Evolutionary conservation across 2,888 invertebrate species (phyloP), one percentile per base, ranked within the genome.

Genomic region (Acronicta leporina): DNA sequence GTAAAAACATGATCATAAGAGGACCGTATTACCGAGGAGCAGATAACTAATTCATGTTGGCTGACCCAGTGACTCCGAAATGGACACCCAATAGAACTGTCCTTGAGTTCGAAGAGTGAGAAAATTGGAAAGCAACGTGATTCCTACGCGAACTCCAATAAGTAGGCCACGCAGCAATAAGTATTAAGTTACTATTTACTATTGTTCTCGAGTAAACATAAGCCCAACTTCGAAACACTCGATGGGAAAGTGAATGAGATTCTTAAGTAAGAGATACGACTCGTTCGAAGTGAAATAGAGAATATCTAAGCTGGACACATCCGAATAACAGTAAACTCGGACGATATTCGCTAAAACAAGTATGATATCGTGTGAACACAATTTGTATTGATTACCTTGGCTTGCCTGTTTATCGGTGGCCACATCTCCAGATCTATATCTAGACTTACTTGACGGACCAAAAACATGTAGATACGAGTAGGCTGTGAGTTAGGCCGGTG

Each of bases 401-500:
- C 63, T 73, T 63, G 65, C 61, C 61, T 64, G 68, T 68, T 68
- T 68, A 74, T 74, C 72, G 66, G 67, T 74, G 73, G 75, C 82
- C 75, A 80, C 82, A 81, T 83, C 86, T 82, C 81, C 80, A 80
- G 81, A 75, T 82, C 83, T 87, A 87, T 75, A 87, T 85, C 88
- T 87, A 88, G 70, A 90, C 92, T 90, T 90, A 91, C 90, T 88
- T 85, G 87, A 78, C 77, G 82, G 83, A 84, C 84, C 81, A 79
- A 82, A 85, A 85, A 77, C 80, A 75, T 82, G 71, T 86, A 87
- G 81, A 83, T 86, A 87, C 85, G 87, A 74, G 82, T 80, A 86
- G 88, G 88, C 87, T 89, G 87, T 89, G 88, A 89, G 90, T 91
- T 90, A 90, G 89, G 87, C 90, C 91, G 92, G 91, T 88, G 90